Evolutionary conservation across 2,797 vertebrate species (phyloP), one percentile per base, ranked within the genome.

Genomic region (Coregonus sp.): DNA sequence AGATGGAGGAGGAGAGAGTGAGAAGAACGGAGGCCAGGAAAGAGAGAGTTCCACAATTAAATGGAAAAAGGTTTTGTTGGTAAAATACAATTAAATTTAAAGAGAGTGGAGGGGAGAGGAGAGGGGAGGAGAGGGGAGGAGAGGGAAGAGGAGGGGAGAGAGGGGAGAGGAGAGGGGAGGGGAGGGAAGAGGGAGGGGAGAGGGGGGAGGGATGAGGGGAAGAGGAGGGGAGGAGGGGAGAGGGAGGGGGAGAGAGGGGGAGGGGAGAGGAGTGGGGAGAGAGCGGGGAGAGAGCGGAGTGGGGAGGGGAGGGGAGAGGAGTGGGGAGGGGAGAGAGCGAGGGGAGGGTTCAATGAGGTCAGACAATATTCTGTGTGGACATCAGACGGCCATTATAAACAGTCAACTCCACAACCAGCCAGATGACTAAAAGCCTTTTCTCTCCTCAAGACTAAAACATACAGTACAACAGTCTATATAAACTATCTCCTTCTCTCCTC

Each of bases 341-440:
- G 37, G 4, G 31, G 66, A 33, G 31, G 5, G 25, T 29, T 51
- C 9, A 47, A 7, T 47, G 9, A 47, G 9, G 40, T 47, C 40
- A 47, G 9, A 47, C 40, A 47, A 11, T 47, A 47, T 47, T 35
- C 33, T 35, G 33, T 35, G 33, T 35, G 33, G 14, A 14, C n/a
- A 40, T 66, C 54, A 78, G 54, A 79, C 63, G 59, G 61, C 73
- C 61, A 78, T 33, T 35, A 35, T 35, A 35, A 35, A 35, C 33
- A 35, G 33, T 11, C 1, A 2, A 9, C 7, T 0, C 7, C 40
- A 47, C 40, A 47, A 11, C 40, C 37, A 37, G 31, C 31, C 31
- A 33, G 31, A 33, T 33, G 25, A 25, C 25, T 25, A 25, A 25
- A 25, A 25, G 37, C 37, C 37, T 47, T 47, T 2, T 11, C 40